Base-by-base conservation (phyloP, 1,140 invertebrate species). In the Drosophila subpulchrella region DNA sequence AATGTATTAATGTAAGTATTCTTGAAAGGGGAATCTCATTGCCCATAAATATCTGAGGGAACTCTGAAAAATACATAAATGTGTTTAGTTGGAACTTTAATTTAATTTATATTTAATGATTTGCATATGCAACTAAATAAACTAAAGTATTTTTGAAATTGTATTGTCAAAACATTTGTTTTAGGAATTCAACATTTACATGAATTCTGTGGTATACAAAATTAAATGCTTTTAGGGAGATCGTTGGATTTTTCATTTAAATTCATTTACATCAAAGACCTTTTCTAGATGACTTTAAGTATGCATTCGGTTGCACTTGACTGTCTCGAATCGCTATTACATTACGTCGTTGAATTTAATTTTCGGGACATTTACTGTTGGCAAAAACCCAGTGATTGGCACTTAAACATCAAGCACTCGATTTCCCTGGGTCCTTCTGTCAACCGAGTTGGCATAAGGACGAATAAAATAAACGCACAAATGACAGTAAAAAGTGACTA, bases 341-440 rank as follows among this genome's bases (percentile, higher is more conserved):
- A 68, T 27, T 60, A 47, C 8, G 13, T 6, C 17, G 17, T 66
- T 44, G 30, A 66, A 48, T 72, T 61, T 47, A 53, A 71, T 71
- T 54, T 60, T 36, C 7, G 8, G 8, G 11, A 50, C 38, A 48
- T 58, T 70, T 53, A 30, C 32, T 44, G 47, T 32, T 30, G 15
- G 30, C 47, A 60, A 71, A 51, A 71, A 70, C 34, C 32, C 51
- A 17, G 70, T 75, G 72, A 75, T 75, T 75, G 72, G 34, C 72
- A 75, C 38, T 75, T 42, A 51, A 75, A 55, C 47, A 65, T 32
- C 38, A 38, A 48, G 60, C 32, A 71, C 30, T 66, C 30, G 47
- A 36, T 56, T 54, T 63, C 46, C 38, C 27, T 38, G 7, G 32
- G 32, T 34, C 32, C 32, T 30, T 24, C 42, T 15, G 41, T 6